These are phyloP conservation scores for Dinothrombium tinctorium DNA, from an alignment of 1,140 invertebrate genomes.

Conservation along the genomic window DNA sequence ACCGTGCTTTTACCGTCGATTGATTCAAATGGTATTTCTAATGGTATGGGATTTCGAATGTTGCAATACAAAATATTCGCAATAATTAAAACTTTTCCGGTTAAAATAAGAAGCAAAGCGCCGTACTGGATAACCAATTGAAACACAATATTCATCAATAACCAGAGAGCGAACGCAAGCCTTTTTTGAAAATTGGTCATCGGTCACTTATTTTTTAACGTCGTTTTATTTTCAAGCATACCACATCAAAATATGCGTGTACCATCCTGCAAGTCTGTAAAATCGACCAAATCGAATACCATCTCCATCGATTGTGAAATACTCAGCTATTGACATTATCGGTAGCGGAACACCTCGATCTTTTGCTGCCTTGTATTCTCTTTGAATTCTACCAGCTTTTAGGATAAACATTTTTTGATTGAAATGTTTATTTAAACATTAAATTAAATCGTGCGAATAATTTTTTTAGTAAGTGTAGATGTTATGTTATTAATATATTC, in stretches of 20 bases:
- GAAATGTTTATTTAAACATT: background rate
- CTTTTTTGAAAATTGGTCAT: conserved; percentile 18
- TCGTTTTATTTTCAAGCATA: conserved; percentile 15
- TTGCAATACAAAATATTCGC: conserved; percentile 28
- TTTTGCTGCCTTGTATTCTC: conserved; percentile 30
- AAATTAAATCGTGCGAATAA: too few relatives aligned
- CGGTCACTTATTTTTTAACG: background rate
- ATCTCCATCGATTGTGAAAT: conserved; percentile 37
- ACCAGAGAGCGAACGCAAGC: conserved; percentile 31
- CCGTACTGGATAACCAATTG: conserved; percentile 29
- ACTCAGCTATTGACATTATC: conserved; percentile 36
- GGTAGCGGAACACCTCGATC: conserved; percentile 30
- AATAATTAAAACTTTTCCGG: conserved; percentile 26
- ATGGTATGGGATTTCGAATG: conserved; percentile 27
- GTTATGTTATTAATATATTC: too few relatives aligned
- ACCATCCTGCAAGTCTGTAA: conserved; percentile 35
- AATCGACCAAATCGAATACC: conserved; percentile 32
- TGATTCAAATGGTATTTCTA: conserved; percentile 29
- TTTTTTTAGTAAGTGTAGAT: too few relatives aligned
- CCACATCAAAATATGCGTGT: conserved; percentile 33
- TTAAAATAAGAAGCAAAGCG: conserved; percentile 25
- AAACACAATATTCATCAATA: conserved; percentile 31
- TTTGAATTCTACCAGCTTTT: conserved; percentile 29
- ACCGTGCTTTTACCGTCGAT: conserved; percentile 9
- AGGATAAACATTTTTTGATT: background rate